Evolutionary conservation across 37 sponge, comb jelly and placozoan species (phyloP), one percentile per base, ranked within the genome.

Genomic region (Haliclona indistincta): DNA sequence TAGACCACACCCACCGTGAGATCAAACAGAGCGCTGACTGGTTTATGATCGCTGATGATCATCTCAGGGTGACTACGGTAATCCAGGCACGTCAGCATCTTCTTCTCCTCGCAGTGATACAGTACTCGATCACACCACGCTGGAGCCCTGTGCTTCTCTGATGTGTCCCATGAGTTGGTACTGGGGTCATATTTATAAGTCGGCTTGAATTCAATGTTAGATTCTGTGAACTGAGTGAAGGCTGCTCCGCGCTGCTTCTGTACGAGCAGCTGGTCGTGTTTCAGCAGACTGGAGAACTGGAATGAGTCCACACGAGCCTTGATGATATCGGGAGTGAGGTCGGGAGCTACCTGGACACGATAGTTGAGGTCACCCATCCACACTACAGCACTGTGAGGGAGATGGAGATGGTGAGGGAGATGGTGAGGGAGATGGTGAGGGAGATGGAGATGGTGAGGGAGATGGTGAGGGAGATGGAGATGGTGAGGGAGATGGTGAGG

Each of bases 361-460:
- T 95, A 95, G 80, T 95, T 95, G 37, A 95, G 70, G 49, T 95
- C 96, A n/a, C 96, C 96, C 56, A 91, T n/a, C 96, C 96, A 95
- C 44, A 95, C 80, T 28, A 91, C 70, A 51, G 84, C 79, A 64
- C 92, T 95, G 3, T 41, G n/a, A n/a, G n/a, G n/a, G n/a, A n/a
- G n/a, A n/a, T n/a, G n/a, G n/a, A n/a, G n/a, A n/a, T n/a, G n/a
- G n/a, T n/a, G n/a, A n/a, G n/a, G n/a, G n/a, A n/a, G n/a, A n/a
- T n/a, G 2, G 25, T 64, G 45, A 25, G 49, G 71, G 34, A 41
- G 54, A 28, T 42, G 15, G 51, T 17, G 51, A 47, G 51, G 15
- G 51, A 47, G 51, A 47, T 10, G 15, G 51, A 47, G 51, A 47
- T 10, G 15, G 51, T 17, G 51, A 47, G 51, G 15, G 51, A 47